These are phyloP conservation scores for Mungos mungo DNA, from an alignment of 2,113 vertebrate genomes.

Conservation along the genomic window DNA sequence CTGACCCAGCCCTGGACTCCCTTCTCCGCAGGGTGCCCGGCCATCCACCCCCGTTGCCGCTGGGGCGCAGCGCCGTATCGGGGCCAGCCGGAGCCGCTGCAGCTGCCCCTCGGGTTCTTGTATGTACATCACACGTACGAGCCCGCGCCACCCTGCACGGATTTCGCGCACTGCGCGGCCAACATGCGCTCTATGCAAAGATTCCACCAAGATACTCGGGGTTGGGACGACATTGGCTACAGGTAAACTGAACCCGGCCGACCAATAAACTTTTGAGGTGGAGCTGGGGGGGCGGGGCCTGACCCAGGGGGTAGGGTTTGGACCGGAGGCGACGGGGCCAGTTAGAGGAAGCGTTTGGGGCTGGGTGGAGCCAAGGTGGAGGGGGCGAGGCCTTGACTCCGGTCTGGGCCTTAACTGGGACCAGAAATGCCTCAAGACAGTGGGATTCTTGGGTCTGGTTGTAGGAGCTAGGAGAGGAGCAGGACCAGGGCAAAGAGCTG, in stretches of 20 bases:
- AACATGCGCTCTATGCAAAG: constrained; percentile 92
- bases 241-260: constrained; percentile 81
- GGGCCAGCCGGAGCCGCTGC: constrained; percentile 84
- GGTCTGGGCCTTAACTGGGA: not conserved
- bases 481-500: not conserved
- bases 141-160: constrained; percentile 86
- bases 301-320: not conserved
- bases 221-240: constrained; percentile 95
- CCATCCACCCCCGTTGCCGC: constrained; percentile 90
- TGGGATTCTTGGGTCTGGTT: not conserved
- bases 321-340: fast-evolving
- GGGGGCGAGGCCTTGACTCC: not conserved
- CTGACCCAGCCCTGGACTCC: not conserved
- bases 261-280: not conserved
- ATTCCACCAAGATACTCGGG: constrained; percentile 89
- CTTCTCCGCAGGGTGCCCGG: constrained; percentile 87
- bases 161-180: constrained; percentile 83
- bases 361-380: not conserved
- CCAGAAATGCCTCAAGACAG: too few relatives aligned
- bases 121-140: constrained; percentile 92
- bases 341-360: fast-evolving
- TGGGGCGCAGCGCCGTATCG: constrained; percentile 90
- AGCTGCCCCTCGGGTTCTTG: constrained; percentile 86
- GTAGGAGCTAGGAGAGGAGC: not conserved
- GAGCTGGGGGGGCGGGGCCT: not conserved